Percentiles rank a stretch among this genome's conserved stretches.
Conservation (phyloP, 2,113 vertebrate genomes). For the Cranoglanis bouderius region DNA sequence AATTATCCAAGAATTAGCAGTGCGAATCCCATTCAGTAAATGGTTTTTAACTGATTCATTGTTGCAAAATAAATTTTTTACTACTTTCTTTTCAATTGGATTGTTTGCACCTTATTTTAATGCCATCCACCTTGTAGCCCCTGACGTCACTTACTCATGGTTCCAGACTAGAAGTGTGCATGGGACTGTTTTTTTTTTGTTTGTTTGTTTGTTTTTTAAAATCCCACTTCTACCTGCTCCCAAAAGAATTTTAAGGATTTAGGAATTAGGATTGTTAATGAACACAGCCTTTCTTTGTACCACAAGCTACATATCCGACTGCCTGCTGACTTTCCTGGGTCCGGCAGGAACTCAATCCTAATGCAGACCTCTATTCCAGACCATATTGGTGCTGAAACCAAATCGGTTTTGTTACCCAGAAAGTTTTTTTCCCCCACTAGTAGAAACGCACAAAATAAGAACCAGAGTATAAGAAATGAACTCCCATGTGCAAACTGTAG, state of each 20-base stretch:
- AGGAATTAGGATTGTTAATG: too few species aligned
- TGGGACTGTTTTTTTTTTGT: too few species aligned
- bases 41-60: background rate
- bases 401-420: too few species aligned
- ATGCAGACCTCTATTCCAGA: background rate
- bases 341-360: background rate
- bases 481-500: background rate
- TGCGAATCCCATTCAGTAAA: background rate
- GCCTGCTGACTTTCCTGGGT: background rate
- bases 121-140: background rate
- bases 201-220: too few species aligned
- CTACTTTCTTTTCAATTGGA: too few species aligned
- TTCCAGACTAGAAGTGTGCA: background rate
- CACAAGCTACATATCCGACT: background rate
- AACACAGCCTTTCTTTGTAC: background rate
- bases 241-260: background rate
- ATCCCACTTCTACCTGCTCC: background rate
- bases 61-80: too few species aligned
- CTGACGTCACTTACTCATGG: background rate
- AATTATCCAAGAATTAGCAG: background rate
- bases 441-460: background rate
- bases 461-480: background rate
- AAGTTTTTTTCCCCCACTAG: too few species aligned
- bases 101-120: background rate
- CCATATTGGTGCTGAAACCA: background rate